Percentiles rank a stretch among this genome's conserved stretches.
Evolutionary conservation across 2,113 vertebrate species (phyloP).

Genomic region (Candoia aspera): DNA sequence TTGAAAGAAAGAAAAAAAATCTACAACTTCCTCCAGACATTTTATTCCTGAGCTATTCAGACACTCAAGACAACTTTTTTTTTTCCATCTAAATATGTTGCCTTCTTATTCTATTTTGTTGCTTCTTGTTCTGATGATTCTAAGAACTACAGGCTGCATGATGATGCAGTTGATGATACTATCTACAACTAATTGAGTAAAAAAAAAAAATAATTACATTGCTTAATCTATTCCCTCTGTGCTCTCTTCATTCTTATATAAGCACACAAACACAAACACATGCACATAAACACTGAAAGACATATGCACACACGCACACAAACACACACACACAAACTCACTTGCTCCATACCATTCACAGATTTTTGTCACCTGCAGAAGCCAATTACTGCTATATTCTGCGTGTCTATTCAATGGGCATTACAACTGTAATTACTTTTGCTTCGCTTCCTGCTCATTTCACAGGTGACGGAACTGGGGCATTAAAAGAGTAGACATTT

Average conservation of each 20-base stretch:
- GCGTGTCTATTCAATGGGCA: slow-evolving; percentile 3
- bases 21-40: background rate
- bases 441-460: slow-evolving; percentile 9
- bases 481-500: background rate
- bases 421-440: slow-evolving; percentile 16
- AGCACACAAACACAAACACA: background rate
- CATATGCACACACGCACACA: background rate
- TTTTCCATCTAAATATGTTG: background rate
- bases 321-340: background rate
- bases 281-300: background rate
- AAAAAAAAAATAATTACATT: background rate
- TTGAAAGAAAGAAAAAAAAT: background rate
- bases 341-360: background rate
- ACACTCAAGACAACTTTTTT: background rate
- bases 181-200: background rate
- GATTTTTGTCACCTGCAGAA: background rate
- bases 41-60: background rate
- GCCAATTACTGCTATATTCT: background rate
- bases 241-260: background rate
- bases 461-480: background rate
- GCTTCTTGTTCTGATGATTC: background rate
- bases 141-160: background rate
- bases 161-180: background rate
- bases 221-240: background rate
- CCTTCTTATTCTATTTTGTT: background rate